Percentiles rank a stretch among this genome's conserved stretches.
Conservation (phyloP, 1,140 invertebrate genomes). For the Brachionus sp. region DNA sequence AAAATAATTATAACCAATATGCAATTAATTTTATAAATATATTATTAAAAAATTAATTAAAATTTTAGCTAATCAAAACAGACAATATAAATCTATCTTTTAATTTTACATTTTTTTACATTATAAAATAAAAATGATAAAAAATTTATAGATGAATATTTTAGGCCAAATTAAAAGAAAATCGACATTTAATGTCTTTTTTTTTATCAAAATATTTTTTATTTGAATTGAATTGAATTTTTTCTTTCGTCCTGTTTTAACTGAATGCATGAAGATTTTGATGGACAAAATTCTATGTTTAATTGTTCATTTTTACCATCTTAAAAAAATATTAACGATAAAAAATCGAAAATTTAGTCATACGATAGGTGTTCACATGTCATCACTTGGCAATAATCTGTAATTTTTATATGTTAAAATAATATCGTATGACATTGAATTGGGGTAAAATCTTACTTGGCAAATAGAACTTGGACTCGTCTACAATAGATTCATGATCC, state of each 20-base stretch:
- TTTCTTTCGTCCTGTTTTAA: neutral
- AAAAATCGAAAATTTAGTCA: constrained; percentile 1
- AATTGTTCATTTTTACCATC: neutral
- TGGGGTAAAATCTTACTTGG: neutral
- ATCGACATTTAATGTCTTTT: neutral
- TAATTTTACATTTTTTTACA: neutral
- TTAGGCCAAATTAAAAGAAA: constrained; percentile 8
- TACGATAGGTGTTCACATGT: neutral
- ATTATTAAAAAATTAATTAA: neutral
- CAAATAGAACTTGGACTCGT: neutral
- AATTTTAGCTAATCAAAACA: neutral
- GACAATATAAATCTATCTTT: neutral
- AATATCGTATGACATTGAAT: neutral
- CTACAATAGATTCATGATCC: neutral
- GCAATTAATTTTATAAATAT: neutral
- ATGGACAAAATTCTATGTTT: neutral
- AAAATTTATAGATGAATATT: neutral
- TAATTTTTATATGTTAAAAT: neutral
- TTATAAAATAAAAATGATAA: neutral
- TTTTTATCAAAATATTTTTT: neutral
- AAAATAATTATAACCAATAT: neutral
- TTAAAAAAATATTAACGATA: neutral
- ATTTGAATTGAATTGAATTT: neutral
- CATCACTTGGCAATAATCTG: neutral
- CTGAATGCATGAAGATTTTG: neutral